Percentiles rank a stretch among this genome's conserved stretches.
phyloP scores from a whole-genome alignment of 2,797 vertebrate genomes.

The Coendou prehensilis region DNA sequence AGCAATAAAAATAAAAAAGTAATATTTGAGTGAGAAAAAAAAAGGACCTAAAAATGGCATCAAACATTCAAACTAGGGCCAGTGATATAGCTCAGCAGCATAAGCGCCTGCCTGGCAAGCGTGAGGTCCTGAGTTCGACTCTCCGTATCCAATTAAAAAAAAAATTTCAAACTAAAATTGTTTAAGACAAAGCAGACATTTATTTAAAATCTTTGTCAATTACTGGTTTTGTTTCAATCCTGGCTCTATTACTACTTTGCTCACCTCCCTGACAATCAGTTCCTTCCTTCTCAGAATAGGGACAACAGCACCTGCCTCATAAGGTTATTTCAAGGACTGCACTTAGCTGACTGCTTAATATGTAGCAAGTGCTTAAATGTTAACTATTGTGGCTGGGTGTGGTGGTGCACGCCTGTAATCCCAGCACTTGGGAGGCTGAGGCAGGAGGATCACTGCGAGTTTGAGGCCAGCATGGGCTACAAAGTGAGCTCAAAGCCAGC shows the following conservation, averaged over 20 bases:
- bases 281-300: neutral
- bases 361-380: neutral
- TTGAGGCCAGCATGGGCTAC: too few species aligned
- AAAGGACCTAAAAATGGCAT: neutral
- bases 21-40: neutral
- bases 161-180: neutral
- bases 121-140: too few species aligned
- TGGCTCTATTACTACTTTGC: neutral
- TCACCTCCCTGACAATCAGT: neutral
- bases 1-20: neutral
- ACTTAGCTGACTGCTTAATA: neutral
- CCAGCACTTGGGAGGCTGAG: too few species aligned
- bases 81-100: too few species aligned
- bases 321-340: constrained; percentile 6
- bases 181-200: neutral
- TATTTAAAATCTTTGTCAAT: neutral
- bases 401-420: too few species aligned
- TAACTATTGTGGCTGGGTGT: neutral
- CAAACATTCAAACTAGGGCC: neutral
- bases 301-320: neutral
- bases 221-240: neutral
- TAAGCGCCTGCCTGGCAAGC: too few species aligned
- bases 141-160: too few species aligned
- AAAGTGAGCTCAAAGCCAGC: too few species aligned
- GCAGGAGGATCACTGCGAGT: too few species aligned